These are phyloP conservation scores for Elephas maximus DNA, from an alignment of 2,113 vertebrate species.

Conservation along the genomic window DNA sequence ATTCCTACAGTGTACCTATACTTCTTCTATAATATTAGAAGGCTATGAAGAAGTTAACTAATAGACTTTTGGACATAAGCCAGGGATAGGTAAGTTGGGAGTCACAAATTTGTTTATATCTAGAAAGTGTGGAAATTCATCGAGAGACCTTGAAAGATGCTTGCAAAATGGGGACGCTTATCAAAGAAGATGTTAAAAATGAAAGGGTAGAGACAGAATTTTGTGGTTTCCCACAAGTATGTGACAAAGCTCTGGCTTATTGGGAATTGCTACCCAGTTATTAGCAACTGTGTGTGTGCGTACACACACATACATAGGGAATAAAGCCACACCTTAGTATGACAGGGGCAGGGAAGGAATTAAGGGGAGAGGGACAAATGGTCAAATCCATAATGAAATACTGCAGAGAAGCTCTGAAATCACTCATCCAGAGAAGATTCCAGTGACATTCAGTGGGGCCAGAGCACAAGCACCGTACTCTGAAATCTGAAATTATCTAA, in stretches of 20 bases:
- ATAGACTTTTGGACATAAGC: constrained; percentile 3
- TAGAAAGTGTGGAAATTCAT: not conserved
- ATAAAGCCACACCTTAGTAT: not conserved
- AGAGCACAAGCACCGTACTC: not conserved
- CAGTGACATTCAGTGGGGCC: not conserved
- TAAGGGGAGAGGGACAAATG: not conserved
- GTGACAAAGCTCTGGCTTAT: not conserved
- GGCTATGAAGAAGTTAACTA: not conserved
- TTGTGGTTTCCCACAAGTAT: not conserved
- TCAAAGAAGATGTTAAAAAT: not conserved
- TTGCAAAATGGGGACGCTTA: not conserved
- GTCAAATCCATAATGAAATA: not conserved
- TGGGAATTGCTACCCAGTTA: not conserved
- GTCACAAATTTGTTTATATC: not conserved
- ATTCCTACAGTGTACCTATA: not conserved
- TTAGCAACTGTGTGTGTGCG: not conserved
- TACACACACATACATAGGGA: not conserved
- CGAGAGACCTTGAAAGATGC: not conserved
- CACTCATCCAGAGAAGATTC: not conserved
- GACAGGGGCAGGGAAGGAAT: not conserved
- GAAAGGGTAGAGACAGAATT: not conserved
- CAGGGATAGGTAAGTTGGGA: not conserved
- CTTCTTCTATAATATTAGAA: constrained; percentile 48
- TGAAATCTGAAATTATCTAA: constrained; percentile 33
- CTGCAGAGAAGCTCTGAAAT: not conserved